Percentiles rank a stretch among this genome's conserved stretches.
Conservation (phyloP, 2,888 invertebrate genomes). For the Caenorhabditis panamensis region DNA sequence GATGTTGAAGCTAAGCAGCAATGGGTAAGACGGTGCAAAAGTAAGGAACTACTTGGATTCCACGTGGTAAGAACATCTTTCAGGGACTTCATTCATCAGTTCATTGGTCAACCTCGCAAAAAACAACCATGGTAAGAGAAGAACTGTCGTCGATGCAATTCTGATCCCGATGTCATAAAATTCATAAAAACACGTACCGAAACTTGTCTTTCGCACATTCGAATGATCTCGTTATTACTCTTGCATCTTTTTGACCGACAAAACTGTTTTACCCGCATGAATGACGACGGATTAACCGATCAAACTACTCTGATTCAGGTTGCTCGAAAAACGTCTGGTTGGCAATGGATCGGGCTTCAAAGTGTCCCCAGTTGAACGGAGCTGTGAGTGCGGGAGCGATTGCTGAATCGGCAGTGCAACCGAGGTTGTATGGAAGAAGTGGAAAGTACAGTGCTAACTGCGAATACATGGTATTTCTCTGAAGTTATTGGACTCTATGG, state of each 20-base stretch:
- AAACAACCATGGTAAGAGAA: conserved; percentile 6
- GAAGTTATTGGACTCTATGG: background rate
- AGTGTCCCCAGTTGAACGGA: conserved; percentile 56
- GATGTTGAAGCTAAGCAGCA: background rate
- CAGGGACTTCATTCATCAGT: conserved; percentile 12
- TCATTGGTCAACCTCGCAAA: background rate
- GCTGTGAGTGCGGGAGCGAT: conserved; percentile 4
- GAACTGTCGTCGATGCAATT: no score
- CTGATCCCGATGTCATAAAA: no score
- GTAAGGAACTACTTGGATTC: background rate
- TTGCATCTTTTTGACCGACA: background rate
- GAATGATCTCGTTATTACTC: background rate
- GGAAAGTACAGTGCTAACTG: conserved; percentile 56
- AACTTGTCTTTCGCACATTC: no score
- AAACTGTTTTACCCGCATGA: background rate
- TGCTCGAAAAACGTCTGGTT: conserved; percentile 59
- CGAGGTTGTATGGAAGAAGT: conserved; percentile 39
- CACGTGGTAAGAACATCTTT: background rate
- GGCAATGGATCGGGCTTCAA: conserved; percentile 56
- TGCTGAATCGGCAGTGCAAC: conserved; percentile 39
- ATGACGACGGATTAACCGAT: background rate
- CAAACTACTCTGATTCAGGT: conserved; percentile 19
- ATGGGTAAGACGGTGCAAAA: conserved; percentile 23
- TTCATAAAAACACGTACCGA: no score
- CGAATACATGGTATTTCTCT: conserved; percentile 45